Evolutionary conservation across 2,113 vertebrate species (phyloP).

Genomic region (Corydoras sp.): DNA sequence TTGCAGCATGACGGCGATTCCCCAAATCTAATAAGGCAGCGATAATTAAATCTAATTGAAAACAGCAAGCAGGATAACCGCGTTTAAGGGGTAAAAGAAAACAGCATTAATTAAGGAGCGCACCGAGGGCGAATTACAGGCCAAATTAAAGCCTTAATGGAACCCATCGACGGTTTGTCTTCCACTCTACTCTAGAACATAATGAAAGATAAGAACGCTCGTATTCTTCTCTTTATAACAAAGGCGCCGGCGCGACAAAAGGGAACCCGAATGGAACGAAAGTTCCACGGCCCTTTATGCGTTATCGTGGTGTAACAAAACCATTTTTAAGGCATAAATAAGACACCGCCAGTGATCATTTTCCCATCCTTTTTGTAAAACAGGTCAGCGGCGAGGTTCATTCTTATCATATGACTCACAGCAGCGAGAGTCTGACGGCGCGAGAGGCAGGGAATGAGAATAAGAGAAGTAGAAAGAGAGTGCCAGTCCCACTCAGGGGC

Average conservation of each 20-base stretch:
- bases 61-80: constrained; percentile 22
- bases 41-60: constrained; percentile 51
- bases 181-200: constrained; percentile 3
- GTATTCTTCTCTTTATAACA: constrained; percentile 11
- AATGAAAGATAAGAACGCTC: constrained; percentile 1
- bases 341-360: constrained; percentile 15
- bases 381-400: constrained; percentile 22
- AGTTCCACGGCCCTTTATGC: not conserved
- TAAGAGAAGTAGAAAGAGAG: constrained; percentile 28
- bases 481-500: constrained; percentile 27
- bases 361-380: constrained; percentile 12
- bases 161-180: constrained; percentile 15
- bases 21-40: constrained; percentile 48
- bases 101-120: constrained; percentile 21
- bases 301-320: constrained; percentile 23
- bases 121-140: constrained; percentile 31
- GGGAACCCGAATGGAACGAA: not conserved
- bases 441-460: constrained; percentile 17
- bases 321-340: constrained; percentile 21
- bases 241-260: not conserved
- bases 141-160: constrained; percentile 31
- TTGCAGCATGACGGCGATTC: constrained; percentile 40
- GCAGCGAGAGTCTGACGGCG: constrained; percentile 8
- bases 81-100: constrained; percentile 28
- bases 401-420: constrained; percentile 30